Evolutionary conservation across 2,113 vertebrate species (phyloP).

Genomic region (Periophthalmus modestus): DNA sequence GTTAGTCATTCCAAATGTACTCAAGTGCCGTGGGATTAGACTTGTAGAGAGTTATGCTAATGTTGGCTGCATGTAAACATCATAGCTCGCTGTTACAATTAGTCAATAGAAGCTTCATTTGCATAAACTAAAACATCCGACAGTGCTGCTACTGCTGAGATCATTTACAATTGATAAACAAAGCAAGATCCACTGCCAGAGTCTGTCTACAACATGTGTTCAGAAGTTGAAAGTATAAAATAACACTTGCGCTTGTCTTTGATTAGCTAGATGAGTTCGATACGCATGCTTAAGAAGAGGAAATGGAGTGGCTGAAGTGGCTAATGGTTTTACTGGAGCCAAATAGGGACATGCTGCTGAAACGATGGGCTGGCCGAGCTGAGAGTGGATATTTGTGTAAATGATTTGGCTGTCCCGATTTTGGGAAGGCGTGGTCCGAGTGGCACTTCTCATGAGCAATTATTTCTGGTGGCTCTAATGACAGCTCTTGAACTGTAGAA

Average conservation of each 20-base stretch:
- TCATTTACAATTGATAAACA: conserved; percentile 1
- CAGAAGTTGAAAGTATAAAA: not conserved
- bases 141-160: conserved; percentile 1
- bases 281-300: not conserved
- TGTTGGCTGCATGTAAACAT: not conserved
- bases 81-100: conserved; percentile 9
- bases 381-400: not conserved
- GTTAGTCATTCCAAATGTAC: not conserved
- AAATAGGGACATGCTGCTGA: not conserved
- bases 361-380: too few relatives aligned
- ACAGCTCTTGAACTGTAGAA: too few relatives aligned
- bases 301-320: not conserved
- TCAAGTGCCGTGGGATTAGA: conserved; percentile 6
- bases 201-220: not conserved
- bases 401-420: too few relatives aligned
- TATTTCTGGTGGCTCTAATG: too few relatives aligned
- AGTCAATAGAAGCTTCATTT: conserved; percentile 4
- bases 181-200: not conserved
- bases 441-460: too few relatives aligned
- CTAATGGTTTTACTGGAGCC: not conserved
- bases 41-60: not conserved
- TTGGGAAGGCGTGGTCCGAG: too few relatives aligned
- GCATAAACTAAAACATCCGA: conserved; percentile 5
- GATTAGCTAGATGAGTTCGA: not conserved
- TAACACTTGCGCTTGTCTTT: not conserved